Evolutionary conservation across 2,888 invertebrate species (phyloP), one percentile per base, ranked within the genome.

Genomic region (Syrphus vitripennis): DNA sequence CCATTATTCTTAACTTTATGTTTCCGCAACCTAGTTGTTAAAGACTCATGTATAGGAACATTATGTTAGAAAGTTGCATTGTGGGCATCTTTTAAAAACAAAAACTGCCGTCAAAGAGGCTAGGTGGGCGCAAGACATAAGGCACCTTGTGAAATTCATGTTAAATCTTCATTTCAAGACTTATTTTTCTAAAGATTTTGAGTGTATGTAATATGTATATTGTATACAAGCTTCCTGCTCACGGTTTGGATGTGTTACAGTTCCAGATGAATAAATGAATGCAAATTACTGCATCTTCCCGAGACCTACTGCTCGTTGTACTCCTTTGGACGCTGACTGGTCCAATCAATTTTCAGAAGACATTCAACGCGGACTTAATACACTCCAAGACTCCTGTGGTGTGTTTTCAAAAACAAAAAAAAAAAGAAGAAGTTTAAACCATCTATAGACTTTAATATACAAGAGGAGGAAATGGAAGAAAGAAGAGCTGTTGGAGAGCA

Each of bases 321-420:
- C 48, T 42, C 45, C 26, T 26, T 26, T 42, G 81, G 69, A 76
- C 81, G 71, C 53, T 86, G 86, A 86, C 86, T 86, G 86, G 74
- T 82, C 78, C 86, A 86, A 86, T 86, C 86, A 86, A 86, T 86
- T 86, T 86, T 86, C 82, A 70, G 82, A 77, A 82, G 77, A 86
- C 82, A 77, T 70, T 82, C 77, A 81, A 86, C 81, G 72, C 81
- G 55, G 72, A 77, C 84, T 77, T 80, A 80, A 84, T 84, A 84
- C 80, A 76, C 80, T 75, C 50, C 14, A 16, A 63, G 42, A 65
- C 63, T 40, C 45, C 63, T 65, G 55, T 59, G 70, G 50, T 34
- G 61, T 53, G 45, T 24, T 63, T 48, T 34, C 12, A 34, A 34
- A 3, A 34, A 45, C 45, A 45, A 45, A 12, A 5, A 29, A 19